phyloP scores from a whole-genome alignment of 2,113 vertebrate species.

The Lasiurus cinereus region DNA sequence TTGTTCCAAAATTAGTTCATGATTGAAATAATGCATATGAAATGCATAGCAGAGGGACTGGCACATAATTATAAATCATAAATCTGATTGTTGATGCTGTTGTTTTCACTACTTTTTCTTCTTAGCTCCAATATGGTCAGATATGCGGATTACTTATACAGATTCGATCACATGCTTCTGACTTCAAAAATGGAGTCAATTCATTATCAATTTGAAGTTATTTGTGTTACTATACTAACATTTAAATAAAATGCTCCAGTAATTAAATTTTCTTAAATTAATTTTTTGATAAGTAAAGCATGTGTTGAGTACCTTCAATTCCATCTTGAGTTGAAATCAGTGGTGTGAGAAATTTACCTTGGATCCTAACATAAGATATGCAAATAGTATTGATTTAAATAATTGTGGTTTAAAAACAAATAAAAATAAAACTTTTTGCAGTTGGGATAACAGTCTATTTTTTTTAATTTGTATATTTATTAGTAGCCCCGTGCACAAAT shows the following conservation, averaged over 20 bases:
- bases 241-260: not conserved
- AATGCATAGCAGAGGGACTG: not conserved
- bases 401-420: not conserved
- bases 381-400: not conserved
- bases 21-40: slow-evolving; percentile 1
- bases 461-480: not conserved
- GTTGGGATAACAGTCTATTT: not conserved
- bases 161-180: not conserved
- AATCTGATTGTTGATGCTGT: not conserved
- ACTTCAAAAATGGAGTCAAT: not conserved
- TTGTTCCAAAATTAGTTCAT: not conserved
- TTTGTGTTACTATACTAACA: not conserved
- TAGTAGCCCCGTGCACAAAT: not conserved
- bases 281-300: not conserved
- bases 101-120: not conserved
- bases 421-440: not conserved
- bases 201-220: not conserved
- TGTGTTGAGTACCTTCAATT: not conserved
- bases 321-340: not conserved
- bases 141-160: not conserved
- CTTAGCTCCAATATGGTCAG: not conserved
- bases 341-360: not conserved
- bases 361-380: not conserved
- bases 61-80: not conserved
- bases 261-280: slow-evolving; percentile 15